Percentiles rank a stretch among this genome's conserved stretches.
Evolutionary conservation across 2,113 vertebrate species (phyloP).

Genomic region (Crypturellus undulatus): DNA sequence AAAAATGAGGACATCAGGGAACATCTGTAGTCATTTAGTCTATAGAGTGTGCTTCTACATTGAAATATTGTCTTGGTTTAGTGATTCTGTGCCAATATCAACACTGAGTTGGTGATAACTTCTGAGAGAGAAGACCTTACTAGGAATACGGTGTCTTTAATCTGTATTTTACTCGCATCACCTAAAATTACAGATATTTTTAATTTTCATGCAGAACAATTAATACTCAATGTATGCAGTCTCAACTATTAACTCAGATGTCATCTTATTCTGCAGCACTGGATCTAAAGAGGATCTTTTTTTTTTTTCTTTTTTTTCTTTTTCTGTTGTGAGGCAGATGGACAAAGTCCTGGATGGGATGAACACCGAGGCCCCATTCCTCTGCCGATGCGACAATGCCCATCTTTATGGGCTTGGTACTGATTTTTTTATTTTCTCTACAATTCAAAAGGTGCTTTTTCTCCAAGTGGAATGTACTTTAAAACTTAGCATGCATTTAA

Average conservation of each 20-base stretch:
- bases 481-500: not conserved
- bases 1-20: not conserved
- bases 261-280: not conserved
- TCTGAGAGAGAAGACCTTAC: not conserved
- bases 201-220: not conserved
- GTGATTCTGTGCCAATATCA: not conserved
- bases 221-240: not conserved
- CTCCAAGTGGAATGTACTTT: not conserved
- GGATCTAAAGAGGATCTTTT: accelerated
- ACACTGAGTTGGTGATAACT: not conserved
- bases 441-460: not conserved
- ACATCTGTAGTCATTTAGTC: not conserved
- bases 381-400: not conserved
- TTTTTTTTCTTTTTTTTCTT: accelerated
- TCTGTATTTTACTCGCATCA: not conserved
- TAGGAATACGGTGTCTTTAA: not conserved
- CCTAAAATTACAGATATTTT: not conserved
- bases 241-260: not conserved
- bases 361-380: not conserved
- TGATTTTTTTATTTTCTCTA: not conserved
- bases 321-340: not conserved
- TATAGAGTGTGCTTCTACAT: not conserved
- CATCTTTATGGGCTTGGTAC: not conserved
- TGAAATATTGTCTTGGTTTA: not conserved
- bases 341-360: not conserved